phyloP scores from a whole-genome alignment of 2,113 vertebrate genomes.

The Enhydra lutris region DNA sequence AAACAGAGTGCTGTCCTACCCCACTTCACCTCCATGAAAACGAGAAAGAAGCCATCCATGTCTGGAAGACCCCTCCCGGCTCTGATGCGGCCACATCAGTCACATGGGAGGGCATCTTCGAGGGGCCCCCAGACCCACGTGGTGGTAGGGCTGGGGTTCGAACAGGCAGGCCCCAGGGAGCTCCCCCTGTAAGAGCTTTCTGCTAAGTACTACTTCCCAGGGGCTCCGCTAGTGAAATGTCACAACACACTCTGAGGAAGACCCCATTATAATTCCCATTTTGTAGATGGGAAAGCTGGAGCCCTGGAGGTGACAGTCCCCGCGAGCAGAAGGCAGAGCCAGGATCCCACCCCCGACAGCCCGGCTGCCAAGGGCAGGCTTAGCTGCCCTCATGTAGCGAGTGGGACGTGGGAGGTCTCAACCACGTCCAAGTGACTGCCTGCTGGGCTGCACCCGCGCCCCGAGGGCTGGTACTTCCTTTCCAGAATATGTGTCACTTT shows the following conservation, averaged over 20 bases:
- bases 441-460: not conserved
- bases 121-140: not conserved
- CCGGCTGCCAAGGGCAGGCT: not conserved
- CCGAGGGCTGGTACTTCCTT: not conserved
- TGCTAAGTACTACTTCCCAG: accelerated
- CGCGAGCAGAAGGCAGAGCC: not conserved
- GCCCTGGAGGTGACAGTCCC: accelerated
- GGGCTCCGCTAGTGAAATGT: not conserved
- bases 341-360: accelerated
- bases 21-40: not conserved
- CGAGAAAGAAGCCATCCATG: not conserved
- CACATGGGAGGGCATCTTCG: accelerated
- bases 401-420: too few relatives aligned
- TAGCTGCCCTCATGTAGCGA: not conserved
- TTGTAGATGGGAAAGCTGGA: not conserved
- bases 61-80: not conserved
- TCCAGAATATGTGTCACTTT: not conserved
- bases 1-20: not conserved
- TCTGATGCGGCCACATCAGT: accelerated
- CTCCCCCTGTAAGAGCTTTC: too few relatives aligned
- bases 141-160: not conserved
- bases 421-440: accelerated
- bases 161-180: not conserved
- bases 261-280: not conserved
- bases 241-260: not conserved